Base-by-base conservation (phyloP, 1,140 invertebrate genomes). In the Drosophila suzukii region DNA sequence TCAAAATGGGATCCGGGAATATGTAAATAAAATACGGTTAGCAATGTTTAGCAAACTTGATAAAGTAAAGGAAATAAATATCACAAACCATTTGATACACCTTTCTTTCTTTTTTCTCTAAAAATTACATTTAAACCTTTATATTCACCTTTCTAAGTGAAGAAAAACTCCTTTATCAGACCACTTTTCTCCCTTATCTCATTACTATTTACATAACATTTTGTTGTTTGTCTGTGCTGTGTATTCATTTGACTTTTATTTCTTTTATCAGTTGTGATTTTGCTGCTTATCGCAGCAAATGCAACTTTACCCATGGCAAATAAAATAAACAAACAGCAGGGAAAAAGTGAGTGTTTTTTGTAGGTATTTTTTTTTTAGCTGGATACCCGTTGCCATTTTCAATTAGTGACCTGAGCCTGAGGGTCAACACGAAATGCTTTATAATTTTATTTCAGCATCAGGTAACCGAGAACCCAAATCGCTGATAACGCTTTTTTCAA, bases 241-340 rank as follows among this genome's bases (percentile, higher is more conserved):
- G 38, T 46, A 12, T 44, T 63, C n/a, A 17, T 70, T 57, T 36
- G 50, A 53, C 38, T 56, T 56, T 71, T 78, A 24, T 49, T 47
- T 30, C 32, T 49, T 71, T 83, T 83, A 83, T 83, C 81, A 79
- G 81, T 80, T 78, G 74, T 74, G 79, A 81, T 81, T 81, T 78
- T 32, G 61, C 47, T 72, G 76, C 81, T 84, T 83, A 83, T 83
- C 81, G 68, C 66, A 50, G 81, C 60, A 66, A 84, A 78, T 84
- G 76, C 76, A 83, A 83, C 65, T 83, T 83, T 78, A 39, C 65
- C 46, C 46, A n/a, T 1, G 32, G 65, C 61, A 68, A 68, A 66
- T 68, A 68, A 12, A 32, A 43, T 41, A 62, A 24, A 49, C 59
- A 49, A 61, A 61, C 15, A 67, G 11, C 11, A 15, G 4, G 34